These are phyloP conservation scores for Mus caroli DNA, from an alignment of 2,797 vertebrate species.

Conservation along the genomic window DNA sequence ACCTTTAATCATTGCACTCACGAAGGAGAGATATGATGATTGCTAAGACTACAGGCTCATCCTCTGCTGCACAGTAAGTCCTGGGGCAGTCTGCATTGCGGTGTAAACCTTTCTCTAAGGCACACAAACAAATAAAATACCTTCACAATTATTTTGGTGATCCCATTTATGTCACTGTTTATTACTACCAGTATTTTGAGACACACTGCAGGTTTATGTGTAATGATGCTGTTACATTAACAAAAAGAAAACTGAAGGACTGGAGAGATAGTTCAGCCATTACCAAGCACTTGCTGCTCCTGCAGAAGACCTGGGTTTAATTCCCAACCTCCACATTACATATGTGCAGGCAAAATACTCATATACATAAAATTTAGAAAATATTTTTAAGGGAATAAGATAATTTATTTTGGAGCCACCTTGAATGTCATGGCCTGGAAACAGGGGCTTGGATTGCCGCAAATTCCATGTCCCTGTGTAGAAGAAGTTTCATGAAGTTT, in stretches of 20 bases:
- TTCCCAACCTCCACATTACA: not conserved
- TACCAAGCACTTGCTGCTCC: not conserved
- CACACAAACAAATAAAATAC: not conserved
- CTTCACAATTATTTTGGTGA: too few species aligned
- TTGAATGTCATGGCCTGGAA: not conserved
- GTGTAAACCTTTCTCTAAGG: not conserved
- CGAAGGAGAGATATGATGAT: not conserved
- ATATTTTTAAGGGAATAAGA: not conserved
- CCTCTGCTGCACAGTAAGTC: too few species aligned
- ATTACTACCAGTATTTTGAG: not conserved
- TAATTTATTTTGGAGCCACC: not conserved
- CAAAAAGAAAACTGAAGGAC: not conserved
- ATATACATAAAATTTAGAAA: not conserved
- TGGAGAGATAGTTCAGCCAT: not conserved
- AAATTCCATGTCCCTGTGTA: not conserved
- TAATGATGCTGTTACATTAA: not conserved
- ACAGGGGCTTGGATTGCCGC: not conserved
- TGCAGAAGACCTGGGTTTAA: not conserved
- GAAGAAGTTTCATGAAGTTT: not conserved
- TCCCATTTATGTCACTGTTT: not conserved
- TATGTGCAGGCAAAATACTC: not conserved
- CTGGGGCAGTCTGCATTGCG: not conserved
- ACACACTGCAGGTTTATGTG: not conserved
- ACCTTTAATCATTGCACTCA: not conserved
- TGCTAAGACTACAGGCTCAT: not conserved